Evolutionary conservation across 2,113 vertebrate species (phyloP).

Genomic region (Columba janthina): DNA sequence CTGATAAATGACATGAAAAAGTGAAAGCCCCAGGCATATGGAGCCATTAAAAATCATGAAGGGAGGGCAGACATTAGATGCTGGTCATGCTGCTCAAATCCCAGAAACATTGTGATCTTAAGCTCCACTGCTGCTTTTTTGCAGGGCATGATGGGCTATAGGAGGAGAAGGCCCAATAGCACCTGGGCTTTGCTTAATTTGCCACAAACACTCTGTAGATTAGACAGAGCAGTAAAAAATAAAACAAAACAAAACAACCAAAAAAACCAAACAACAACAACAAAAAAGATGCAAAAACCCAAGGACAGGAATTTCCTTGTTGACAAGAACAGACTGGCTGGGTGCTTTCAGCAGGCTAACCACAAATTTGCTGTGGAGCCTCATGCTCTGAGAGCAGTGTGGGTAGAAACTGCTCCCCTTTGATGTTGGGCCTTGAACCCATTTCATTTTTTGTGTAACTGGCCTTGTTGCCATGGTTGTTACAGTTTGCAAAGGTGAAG

Average conservation of each 20-base stretch:
- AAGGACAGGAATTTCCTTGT: not conserved
- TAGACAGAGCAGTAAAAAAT: not conserved
- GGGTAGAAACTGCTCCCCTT: not conserved
- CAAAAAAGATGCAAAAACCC: not conserved
- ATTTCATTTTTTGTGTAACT: not conserved
- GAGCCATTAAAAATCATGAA: not conserved
- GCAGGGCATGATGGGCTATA: not conserved
- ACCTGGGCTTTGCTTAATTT: not conserved
- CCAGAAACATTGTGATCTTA: not conserved
- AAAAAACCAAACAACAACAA: not conserved
- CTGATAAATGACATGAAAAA: not conserved
- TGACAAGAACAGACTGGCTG: not conserved
- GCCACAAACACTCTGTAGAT: not conserved
- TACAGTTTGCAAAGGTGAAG: not conserved
- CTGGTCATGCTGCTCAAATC: not conserved
- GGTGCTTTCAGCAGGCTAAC: not conserved
- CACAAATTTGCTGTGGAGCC: not conserved
- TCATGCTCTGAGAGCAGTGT: rapidly evolving
- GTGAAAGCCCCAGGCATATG: not conserved
- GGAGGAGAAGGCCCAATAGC: not conserved
- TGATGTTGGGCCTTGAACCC: constrained; percentile 1
- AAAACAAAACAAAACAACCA: not conserved
- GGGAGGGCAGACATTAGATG: not conserved
- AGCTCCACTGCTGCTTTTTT: not conserved
- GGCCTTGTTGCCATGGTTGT: constrained; percentile 8